Percentiles rank a stretch among this genome's conserved stretches.
Conservation (phyloP, 2,113 vertebrate genomes). For the Nipponia nippon region DNA sequence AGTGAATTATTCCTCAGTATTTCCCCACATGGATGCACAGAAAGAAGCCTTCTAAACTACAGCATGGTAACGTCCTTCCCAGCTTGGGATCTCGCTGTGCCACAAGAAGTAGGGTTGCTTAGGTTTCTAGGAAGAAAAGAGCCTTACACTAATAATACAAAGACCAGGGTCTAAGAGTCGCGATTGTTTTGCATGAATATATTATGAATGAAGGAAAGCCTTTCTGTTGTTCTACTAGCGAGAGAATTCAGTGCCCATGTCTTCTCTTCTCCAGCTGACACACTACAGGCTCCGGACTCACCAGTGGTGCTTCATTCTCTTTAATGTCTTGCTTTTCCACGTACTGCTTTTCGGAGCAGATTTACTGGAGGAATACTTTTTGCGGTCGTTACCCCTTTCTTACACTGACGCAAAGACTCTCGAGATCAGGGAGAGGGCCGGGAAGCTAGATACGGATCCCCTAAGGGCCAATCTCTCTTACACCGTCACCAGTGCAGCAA, state of each 20-base stretch:
- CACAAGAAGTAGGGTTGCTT: not conserved
- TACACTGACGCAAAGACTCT: conserved; percentile 77
- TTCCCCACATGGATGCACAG: not conserved
- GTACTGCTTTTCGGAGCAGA: conserved; percentile 88
- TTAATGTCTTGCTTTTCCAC: conserved; percentile 87
- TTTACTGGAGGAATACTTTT: conserved; percentile 89
- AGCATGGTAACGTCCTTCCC: fast-evolving
- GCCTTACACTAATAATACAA: not conserved
- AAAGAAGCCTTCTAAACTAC: not conserved
- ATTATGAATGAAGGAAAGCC: not conserved
- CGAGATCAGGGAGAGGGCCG: conserved; percentile 81
- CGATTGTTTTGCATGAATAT: not conserved
- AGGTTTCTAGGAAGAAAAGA: not conserved
- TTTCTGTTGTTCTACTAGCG: too few relatives aligned
- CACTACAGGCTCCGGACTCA: conserved; percentile 85
- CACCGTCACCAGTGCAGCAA: conserved; percentile 45
- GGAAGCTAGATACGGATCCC: conserved; percentile 74
- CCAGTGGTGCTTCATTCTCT: conserved; percentile 93
- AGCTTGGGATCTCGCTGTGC: not conserved
- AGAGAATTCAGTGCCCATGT: not conserved
- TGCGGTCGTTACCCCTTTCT: conserved; percentile 76
- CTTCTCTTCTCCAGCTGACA: conserved; percentile 66
- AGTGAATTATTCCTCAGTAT: not conserved
- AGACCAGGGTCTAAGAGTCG: fast-evolving
- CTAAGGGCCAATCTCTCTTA: conserved; percentile 77